Evolutionary conservation across 23 tunicate genomes (phyloP).

Genomic region (Corella eumyota): DNA sequence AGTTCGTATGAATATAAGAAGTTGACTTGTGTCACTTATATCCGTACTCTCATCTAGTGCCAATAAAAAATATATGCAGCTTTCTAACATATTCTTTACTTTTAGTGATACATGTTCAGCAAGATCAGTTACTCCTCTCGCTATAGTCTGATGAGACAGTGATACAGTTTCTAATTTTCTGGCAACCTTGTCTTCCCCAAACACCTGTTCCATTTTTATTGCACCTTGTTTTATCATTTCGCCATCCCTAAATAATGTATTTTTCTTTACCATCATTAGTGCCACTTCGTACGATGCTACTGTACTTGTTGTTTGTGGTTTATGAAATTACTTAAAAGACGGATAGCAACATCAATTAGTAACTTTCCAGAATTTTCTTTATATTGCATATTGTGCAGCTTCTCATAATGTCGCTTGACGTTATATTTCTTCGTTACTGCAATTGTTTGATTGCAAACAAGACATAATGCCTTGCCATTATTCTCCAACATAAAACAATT

Average conservation of each 20-base stretch:
- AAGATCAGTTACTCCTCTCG: slow-evolving; percentile 19
- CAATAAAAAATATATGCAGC: slow-evolving; percentile 40
- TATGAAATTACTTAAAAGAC: slow-evolving; percentile 29
- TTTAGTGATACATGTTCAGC: slow-evolving; percentile 15
- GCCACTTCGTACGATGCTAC: slow-evolving; percentile 34
- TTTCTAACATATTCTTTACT: slow-evolving; percentile 8
- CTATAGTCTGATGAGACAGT: slow-evolving; percentile 33
- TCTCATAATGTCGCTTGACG: slow-evolving; percentile 53
- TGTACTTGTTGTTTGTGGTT: slow-evolving; percentile 34
- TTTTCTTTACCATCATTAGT: slow-evolving; percentile 17
- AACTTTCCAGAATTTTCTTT: slow-evolving; percentile 29
- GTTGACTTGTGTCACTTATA: slow-evolving; percentile 31
- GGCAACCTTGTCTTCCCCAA: slow-evolving; percentile 39
- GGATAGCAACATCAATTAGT: slow-evolving; percentile 43
- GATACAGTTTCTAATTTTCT: slow-evolving; percentile 41
- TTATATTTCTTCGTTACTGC: slow-evolving; percentile 57
- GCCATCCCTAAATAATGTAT: slow-evolving; percentile 35
- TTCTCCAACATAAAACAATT: slow-evolving; percentile 34
- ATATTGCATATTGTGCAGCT: slow-evolving; percentile 45
- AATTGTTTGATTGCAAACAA: slow-evolving; percentile 47
- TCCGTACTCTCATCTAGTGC: slow-evolving; percentile 47
- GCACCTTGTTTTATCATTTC: slow-evolving; percentile 38
- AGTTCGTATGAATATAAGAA: slow-evolving; percentile 18
- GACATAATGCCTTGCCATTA: slow-evolving; percentile 25
- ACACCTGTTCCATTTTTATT: slow-evolving; percentile 39